These are phyloP conservation scores for Ditula angustiorana DNA, from an alignment of 2,888 invertebrate species.

Conservation along the genomic window DNA sequence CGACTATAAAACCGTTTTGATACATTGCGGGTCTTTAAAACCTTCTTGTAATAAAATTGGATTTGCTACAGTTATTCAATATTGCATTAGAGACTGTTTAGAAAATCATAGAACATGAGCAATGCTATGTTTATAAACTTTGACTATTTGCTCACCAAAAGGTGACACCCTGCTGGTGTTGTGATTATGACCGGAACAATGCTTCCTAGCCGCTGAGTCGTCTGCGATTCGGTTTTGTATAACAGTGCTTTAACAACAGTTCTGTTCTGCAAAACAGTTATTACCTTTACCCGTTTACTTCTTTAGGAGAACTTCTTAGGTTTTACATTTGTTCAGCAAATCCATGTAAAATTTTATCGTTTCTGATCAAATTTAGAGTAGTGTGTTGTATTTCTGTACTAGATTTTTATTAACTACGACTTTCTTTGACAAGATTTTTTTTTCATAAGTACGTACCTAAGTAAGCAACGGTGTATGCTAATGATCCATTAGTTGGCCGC, in stretches of 20 bases:
- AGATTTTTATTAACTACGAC: no score
- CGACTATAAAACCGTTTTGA: no score
- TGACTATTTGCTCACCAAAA: conserved; percentile 6
- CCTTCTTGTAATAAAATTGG: background rate
- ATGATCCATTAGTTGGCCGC: background rate
- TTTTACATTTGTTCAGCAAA: background rate
- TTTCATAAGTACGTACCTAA: no score
- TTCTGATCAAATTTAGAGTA: background rate
- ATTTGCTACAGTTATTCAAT: background rate
- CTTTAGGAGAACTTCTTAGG: background rate
- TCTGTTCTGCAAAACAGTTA: conserved; percentile 32
- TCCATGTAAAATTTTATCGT: background rate
- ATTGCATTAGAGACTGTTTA: background rate
- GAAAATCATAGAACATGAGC: background rate
- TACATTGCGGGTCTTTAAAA: conserved; percentile 6
- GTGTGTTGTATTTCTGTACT: no score
- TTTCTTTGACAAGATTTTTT: no score
- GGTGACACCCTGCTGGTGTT: conserved; percentile 22
- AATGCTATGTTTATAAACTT: conserved; percentile 25
- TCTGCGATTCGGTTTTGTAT: conserved; percentile 31
- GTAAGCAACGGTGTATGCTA: background rate
- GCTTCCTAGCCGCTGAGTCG: conserved; percentile 18
- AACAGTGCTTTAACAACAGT: conserved; percentile 34
- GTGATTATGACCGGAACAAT: conserved; percentile 38
- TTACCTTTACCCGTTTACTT: conserved; percentile 6